Evolutionary conservation across 2,113 vertebrate genomes (phyloP).

Genomic region (Cyanistes caeruleus): DNA sequence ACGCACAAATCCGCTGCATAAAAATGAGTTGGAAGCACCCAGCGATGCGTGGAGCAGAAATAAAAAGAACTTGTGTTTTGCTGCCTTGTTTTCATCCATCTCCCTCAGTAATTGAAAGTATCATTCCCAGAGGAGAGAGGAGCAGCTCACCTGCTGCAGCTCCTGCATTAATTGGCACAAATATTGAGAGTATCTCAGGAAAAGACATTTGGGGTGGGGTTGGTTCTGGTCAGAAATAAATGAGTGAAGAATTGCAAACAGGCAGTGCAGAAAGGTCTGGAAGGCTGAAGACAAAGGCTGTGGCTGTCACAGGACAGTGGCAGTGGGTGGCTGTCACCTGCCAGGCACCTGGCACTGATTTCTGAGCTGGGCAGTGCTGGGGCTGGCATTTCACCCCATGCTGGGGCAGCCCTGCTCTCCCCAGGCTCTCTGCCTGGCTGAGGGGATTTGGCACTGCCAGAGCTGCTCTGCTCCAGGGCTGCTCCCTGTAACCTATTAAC

Average conservation of each 20-base stretch:
- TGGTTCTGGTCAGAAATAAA: neutral
- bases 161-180: neutral
- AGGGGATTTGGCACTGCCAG: neutral
- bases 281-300: neutral
- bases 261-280: fast-evolving
- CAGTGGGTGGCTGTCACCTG: neutral
- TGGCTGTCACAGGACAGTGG: fast-evolving
- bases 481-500: neutral
- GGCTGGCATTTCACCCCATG: neutral
- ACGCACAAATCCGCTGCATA: neutral
- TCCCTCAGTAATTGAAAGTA: neutral
- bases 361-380: neutral
- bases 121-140: neutral
- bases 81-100: neutral
- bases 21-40: neutral
- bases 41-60: neutral
- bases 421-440: neutral
- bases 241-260: neutral
- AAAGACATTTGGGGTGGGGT: neutral
- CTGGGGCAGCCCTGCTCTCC: neutral
- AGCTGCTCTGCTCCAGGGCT: neutral
- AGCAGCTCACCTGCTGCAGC: conserved; percentile 37
- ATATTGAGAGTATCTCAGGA: neutral
- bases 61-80: conserved; percentile 14
- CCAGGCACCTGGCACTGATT: fast-evolving